A percentile compares a stretch with the other conserved stretches of the same genome.
Conservation (phyloP, 2,113 vertebrate species). For the Salvelinus alpinus region DNA sequence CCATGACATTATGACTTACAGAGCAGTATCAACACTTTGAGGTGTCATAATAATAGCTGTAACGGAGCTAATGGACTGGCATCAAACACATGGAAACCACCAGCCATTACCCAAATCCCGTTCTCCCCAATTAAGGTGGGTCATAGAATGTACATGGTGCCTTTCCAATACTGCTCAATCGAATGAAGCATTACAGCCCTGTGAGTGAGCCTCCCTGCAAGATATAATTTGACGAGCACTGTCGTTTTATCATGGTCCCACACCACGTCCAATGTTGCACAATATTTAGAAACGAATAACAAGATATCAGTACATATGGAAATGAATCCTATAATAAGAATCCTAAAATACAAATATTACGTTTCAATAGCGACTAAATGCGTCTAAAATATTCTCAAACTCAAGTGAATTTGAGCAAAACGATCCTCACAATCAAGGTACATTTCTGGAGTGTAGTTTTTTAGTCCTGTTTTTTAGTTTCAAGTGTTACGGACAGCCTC, state of each 20-base stretch:
- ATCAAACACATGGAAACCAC: no score
- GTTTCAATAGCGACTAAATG: no score
- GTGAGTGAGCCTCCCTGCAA: neutral
- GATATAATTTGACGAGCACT: neutral
- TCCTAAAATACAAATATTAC: no score
- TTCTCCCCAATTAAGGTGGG: neutral
- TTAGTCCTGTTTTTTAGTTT: neutral
- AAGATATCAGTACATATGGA: neutral
- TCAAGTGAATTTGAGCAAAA: neutral
- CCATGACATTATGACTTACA: no score
- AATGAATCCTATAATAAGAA: no score
- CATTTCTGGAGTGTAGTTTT: neutral
- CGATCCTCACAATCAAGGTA: neutral
- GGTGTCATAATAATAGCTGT: neutral
- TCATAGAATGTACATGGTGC: neutral
- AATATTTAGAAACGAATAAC: neutral
- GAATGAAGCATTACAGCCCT: neutral
- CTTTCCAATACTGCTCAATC: neutral
- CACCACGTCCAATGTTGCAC: neutral
- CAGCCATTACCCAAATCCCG: neutral
- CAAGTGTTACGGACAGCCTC: conserved; percentile 3
- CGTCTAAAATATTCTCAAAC: neutral
- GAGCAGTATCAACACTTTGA: no score
- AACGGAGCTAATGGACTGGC: no score
- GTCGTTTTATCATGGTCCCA: neutral